Evolutionary conservation across 2,113 vertebrate species (phyloP).

Genomic region (Cyrtonyx montezumae): DNA sequence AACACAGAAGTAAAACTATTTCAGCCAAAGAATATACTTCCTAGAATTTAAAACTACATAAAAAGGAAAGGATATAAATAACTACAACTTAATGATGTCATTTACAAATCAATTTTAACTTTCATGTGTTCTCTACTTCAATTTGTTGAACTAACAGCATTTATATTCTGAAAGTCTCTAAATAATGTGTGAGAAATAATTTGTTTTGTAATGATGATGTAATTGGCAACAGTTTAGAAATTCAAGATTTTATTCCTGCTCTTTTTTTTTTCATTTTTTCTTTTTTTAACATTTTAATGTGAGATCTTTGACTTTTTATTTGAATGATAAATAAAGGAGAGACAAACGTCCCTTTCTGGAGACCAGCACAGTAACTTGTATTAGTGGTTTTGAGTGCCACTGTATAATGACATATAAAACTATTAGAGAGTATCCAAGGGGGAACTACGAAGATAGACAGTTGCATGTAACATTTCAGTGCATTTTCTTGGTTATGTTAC

Average conservation of each 20-base stretch:
- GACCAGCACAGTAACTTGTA: neutral
- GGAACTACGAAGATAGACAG: neutral
- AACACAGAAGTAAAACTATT: too few species aligned
- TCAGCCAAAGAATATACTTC: neutral
- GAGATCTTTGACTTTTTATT: neutral
- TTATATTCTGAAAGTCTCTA: neutral
- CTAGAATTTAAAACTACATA: neutral
- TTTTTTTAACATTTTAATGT: neutral
- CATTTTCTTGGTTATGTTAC: neutral
- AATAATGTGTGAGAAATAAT: neutral
- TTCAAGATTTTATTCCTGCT: neutral
- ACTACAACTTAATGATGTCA: neutral
- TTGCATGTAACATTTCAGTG: neutral
- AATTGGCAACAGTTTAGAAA: neutral
- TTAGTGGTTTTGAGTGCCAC: neutral
- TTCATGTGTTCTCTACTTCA: neutral
- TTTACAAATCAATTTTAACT: neutral
- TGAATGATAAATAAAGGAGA: neutral
- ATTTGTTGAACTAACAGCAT: neutral
- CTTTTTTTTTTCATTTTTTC: neutral
- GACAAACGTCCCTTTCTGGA: neutral
- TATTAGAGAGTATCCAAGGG: too few species aligned
- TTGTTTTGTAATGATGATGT: neutral
- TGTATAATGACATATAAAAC: too few species aligned
- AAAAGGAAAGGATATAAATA: neutral